Percentiles rank a stretch among this genome's conserved stretches.
Conservation (phyloP, 2,888 invertebrate species). For the Epinotia ramella region DNA sequence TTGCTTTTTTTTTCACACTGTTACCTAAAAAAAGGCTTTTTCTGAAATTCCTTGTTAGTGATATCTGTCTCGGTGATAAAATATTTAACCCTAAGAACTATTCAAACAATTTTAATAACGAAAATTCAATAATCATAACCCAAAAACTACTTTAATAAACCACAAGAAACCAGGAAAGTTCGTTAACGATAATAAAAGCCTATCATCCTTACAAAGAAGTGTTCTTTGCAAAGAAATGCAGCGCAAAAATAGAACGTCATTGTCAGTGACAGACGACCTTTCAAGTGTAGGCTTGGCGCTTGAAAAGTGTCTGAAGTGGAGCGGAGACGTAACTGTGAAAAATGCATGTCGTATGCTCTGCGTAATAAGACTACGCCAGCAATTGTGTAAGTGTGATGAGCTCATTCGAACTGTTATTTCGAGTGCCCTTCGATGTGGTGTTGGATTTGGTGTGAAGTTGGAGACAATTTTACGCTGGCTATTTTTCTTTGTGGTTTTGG, state of each 20-base stretch:
- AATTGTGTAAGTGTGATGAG: conserved; percentile 31
- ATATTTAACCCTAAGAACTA: too few species aligned
- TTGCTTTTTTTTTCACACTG: too few species aligned
- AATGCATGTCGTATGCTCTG: conserved; percentile 44
- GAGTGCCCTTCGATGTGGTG: neutral
- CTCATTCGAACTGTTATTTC: conserved; percentile 28
- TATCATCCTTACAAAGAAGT: conserved; percentile 14
- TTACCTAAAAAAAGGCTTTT: neutral
- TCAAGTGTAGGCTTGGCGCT: conserved; percentile 54
- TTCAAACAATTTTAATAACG: too few species aligned
- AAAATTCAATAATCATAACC: too few species aligned
- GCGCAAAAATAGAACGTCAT: conserved; percentile 54
- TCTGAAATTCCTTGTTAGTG: too few species aligned
- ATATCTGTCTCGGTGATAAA: too few species aligned
- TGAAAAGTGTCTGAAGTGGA: conserved; percentile 50
- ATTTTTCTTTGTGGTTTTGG: too few species aligned
- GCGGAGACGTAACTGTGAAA: conserved; percentile 39
- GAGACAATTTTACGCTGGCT: neutral
- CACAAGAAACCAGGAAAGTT: neutral
- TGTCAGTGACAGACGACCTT: conserved; percentile 57
- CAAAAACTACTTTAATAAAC: neutral
- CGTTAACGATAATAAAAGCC: conserved; percentile 8
- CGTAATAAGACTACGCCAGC: conserved; percentile 40
- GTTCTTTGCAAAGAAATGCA: conserved; percentile 46
- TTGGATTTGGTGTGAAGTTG: neutral